These are phyloP conservation scores for Lasioglossum leucozonium DNA, from an alignment of 2,888 invertebrate genomes.

Conservation along the genomic window DNA sequence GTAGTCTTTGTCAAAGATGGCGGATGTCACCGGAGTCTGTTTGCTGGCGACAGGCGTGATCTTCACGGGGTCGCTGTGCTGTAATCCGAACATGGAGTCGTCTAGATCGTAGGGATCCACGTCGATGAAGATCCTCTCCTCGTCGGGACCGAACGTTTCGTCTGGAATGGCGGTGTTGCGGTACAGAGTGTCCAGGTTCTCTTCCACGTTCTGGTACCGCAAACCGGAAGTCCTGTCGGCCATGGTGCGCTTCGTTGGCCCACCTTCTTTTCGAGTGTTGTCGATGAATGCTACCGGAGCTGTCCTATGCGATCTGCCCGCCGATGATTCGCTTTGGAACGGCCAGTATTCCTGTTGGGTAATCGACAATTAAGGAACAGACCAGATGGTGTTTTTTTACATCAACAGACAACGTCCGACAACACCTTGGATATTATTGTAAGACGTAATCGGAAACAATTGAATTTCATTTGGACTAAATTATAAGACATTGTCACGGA, in stretches of 20 bases:
- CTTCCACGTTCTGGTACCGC: slow-evolving; percentile 70
- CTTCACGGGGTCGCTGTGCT: slow-evolving; percentile 67
- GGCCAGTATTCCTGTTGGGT: slow-evolving; percentile 89
- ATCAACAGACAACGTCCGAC: neutral
- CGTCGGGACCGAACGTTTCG: slow-evolving; percentile 81
- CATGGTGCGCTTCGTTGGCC: slow-evolving; percentile 63
- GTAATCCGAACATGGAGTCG: slow-evolving; percentile 76
- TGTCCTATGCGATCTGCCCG: slow-evolving; percentile 90
- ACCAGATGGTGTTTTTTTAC: too few species aligned
- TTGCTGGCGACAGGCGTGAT: slow-evolving; percentile 44
- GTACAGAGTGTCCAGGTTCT: slow-evolving; percentile 70
- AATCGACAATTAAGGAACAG: neutral
- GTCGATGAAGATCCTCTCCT: slow-evolving; percentile 82
- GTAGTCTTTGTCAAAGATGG: slow-evolving; percentile 69
- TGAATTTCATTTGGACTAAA: too few species aligned
- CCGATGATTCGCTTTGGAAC: slow-evolving; percentile 88
- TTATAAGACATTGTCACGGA: neutral
- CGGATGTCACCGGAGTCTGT: slow-evolving; percentile 14
- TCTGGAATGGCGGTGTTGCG: slow-evolving; percentile 80
- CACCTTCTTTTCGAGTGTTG: slow-evolving; percentile 52
- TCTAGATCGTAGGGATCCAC: slow-evolving; percentile 81
- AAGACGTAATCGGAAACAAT: too few species aligned
- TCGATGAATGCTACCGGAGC: slow-evolving; percentile 68
- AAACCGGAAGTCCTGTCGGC: slow-evolving; percentile 63
- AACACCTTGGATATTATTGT: neutral